Evolutionary conservation across 2,888 invertebrate genomes (phyloP).

Genomic region (Chloromyia formosa): DNA sequence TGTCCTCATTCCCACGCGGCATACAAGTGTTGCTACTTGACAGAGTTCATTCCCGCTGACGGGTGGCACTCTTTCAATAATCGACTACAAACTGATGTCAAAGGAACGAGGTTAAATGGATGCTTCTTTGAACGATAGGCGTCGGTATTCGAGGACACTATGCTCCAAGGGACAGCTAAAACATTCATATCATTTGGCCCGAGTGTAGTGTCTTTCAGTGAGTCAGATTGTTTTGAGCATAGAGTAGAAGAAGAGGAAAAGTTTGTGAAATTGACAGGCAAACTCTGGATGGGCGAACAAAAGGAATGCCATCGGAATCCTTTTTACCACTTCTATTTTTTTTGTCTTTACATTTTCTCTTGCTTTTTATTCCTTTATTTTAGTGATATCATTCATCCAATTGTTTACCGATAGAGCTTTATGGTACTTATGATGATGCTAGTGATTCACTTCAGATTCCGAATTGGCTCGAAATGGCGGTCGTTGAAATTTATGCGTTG

Average conservation of each 20-base stretch:
- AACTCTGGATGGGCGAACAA: not conserved
- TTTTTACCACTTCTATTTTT: not conserved
- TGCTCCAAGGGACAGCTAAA: slow-evolving; percentile 7
- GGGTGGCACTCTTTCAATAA: slow-evolving; percentile 33
- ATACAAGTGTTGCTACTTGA: too few relatives aligned
- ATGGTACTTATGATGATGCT: slow-evolving; percentile 39
- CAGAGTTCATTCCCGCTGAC: not conserved
- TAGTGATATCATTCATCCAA: slow-evolving; percentile 19
- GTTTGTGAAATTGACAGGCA: slow-evolving; percentile 22
- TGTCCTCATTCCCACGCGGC: too few relatives aligned
- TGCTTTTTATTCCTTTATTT: slow-evolving; percentile 18
- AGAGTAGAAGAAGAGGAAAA: not conserved
- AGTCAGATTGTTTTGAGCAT: not conserved
- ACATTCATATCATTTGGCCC: not conserved
- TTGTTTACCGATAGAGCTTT: slow-evolving; percentile 37
- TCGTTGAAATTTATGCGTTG: slow-evolving; percentile 31
- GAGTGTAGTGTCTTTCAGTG: not conserved
- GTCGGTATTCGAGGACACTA: not conserved
- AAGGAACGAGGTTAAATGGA: slow-evolving; percentile 39
- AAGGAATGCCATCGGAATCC: not conserved
- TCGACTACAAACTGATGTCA: slow-evolving; percentile 33
- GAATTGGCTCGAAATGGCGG: not conserved
- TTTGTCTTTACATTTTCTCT: not conserved
- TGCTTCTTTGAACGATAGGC: slow-evolving; percentile 22
- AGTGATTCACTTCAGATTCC: slow-evolving; percentile 26